Evolutionary conservation across 1,140 invertebrate species (phyloP).

Genomic region (Drosophila tani): DNA sequence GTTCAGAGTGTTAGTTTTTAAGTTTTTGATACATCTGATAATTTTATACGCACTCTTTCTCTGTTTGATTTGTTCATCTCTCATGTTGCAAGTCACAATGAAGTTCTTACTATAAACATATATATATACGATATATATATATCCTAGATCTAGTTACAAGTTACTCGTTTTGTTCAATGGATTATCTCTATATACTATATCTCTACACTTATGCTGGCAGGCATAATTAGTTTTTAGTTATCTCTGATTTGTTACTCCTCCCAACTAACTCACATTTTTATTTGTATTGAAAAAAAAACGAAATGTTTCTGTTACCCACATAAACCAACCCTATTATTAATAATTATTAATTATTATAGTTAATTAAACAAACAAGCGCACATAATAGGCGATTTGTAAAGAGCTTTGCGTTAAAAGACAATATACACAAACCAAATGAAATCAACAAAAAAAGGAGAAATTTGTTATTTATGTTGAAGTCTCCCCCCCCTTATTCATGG

Average conservation of each 20-base stretch:
- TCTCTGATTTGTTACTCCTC: conserved; percentile 57
- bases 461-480: conserved; percentile 35
- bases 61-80: conserved; percentile 78
- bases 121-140: conserved; percentile 44
- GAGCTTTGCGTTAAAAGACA: conserved; percentile 20
- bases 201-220: conserved; percentile 43
- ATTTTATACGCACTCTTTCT: conserved; percentile 58
- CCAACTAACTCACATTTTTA: conserved; percentile 57
- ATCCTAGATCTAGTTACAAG: conserved; percentile 57
- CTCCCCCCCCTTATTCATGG: conserved; percentile 28
- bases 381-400: conserved; percentile 45
- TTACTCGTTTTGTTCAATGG: conserved; percentile 79
- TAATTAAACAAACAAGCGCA: conserved; percentile 42
- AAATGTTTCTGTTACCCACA: conserved; percentile 69
- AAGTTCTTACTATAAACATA: conserved; percentile 60
- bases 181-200: conserved; percentile 56
- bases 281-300: conserved; percentile 73
- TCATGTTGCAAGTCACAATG: conserved; percentile 78
- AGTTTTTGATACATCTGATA: conserved; percentile 46
- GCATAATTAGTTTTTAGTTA: conserved; percentile 54
- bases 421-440: conserved; percentile 31
- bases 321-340: conserved; percentile 39
- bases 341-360: conserved; percentile 37
- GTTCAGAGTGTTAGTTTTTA: conserved; percentile 47
- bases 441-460: conserved; percentile 17